Conservation (phyloP, 1,140 invertebrate genomes). For the Trichogramma pretiosum region DNA sequence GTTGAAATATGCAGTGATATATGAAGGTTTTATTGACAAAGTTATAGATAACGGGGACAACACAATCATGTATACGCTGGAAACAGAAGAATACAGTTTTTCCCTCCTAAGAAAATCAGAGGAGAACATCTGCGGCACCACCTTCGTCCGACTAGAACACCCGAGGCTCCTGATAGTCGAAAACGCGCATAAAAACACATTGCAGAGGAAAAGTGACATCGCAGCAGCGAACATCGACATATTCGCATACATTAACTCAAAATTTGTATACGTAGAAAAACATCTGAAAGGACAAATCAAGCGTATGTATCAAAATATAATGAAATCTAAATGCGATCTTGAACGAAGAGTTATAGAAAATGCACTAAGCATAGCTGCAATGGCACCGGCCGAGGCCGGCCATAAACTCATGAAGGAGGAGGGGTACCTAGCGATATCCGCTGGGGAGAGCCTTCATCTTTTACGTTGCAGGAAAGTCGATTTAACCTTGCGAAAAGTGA, state of each 20-base stretch:
- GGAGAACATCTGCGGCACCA: too few species aligned
- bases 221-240: too few species aligned
- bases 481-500: slow-evolving; percentile 5
- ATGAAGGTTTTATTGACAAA: too few species aligned
- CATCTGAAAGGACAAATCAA: slow-evolving; percentile 10
- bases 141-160: too few species aligned
- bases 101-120: too few species aligned
- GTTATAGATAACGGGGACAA: too few species aligned
- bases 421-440: slow-evolving; percentile 18
- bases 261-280: slow-evolving; percentile 22
- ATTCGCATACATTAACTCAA: slow-evolving; percentile 19
- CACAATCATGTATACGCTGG: too few species aligned
- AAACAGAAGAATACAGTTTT: too few species aligned
- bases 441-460: slow-evolving; percentile 22
- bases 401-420: slow-evolving; percentile 19
- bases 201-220: too few species aligned
- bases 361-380: slow-evolving; percentile 7
- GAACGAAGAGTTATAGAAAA: slow-evolving; percentile 17
- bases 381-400: slow-evolving; percentile 21
- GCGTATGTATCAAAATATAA: slow-evolving; percentile 12
- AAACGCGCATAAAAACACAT: too few species aligned
- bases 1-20: too few species aligned
- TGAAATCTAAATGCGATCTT: slow-evolving; percentile 16
- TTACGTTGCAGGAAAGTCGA: slow-evolving; percentile 18
- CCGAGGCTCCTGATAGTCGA: too few species aligned